Evolutionary conservation across 2,113 vertebrate species (phyloP).

Genomic region (Pomatorhinus ruficollis): DNA sequence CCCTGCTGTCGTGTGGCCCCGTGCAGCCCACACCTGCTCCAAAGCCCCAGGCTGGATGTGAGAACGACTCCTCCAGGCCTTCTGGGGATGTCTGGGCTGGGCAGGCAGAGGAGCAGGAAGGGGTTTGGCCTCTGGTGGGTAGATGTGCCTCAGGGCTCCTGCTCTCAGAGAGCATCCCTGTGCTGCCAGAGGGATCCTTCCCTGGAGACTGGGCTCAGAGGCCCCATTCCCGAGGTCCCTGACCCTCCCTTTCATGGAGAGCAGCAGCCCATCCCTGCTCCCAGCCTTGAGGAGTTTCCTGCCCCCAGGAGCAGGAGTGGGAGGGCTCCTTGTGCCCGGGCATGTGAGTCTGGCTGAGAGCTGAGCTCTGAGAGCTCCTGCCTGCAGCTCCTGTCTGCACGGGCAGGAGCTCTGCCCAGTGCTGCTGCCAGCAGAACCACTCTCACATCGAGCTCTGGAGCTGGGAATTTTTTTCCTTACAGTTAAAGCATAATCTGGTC

Average conservation of each 20-base stretch:
- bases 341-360: rapidly evolving
- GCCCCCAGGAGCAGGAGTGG: background rate
- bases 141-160: background rate
- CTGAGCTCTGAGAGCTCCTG: background rate
- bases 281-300: background rate
- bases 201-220: background rate
- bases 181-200: background rate
- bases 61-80: rapidly evolving
- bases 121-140: background rate
- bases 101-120: background rate
- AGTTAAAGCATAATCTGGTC: background rate
- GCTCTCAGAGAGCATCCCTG: background rate
- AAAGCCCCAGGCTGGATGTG: background rate
- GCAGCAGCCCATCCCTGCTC: background rate
- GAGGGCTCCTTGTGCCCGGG: background rate
- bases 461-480: background rate
- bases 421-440: background rate
- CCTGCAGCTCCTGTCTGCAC: background rate
- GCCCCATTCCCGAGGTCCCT: rapidly evolving
- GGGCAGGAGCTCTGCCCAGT: background rate
- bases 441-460: background rate
- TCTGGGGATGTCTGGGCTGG: background rate
- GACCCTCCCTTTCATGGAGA: background rate
- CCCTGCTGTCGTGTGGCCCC: background rate
- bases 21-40: background rate